Conservation (phyloP, 2,113 vertebrate species). For the Epinephelus fuscoguttatus region DNA sequence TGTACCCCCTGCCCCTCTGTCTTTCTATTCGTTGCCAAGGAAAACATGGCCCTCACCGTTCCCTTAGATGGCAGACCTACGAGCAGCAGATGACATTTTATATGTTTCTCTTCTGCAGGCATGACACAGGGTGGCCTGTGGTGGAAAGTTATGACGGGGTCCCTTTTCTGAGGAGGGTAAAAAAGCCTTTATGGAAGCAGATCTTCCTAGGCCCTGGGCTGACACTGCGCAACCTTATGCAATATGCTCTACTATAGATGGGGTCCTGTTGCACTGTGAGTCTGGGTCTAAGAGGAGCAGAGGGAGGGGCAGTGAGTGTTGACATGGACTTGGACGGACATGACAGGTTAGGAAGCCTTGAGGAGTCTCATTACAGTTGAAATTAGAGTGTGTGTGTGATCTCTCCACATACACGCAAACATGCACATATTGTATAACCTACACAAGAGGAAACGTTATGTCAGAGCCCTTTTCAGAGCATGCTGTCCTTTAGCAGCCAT, state of each 20-base stretch:
- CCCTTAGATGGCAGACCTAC: constrained; percentile 46
- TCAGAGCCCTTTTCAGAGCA: not conserved
- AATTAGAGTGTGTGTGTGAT: not conserved
- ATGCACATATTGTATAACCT: constrained; percentile 20
- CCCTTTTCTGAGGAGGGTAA: constrained; percentile 38
- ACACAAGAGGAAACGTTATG: not conserved
- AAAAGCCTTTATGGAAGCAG: constrained; percentile 54
- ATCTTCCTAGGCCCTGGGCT: constrained; percentile 47
- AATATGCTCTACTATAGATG: constrained; percentile 42
- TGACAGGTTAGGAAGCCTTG: not conserved
- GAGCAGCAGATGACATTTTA: constrained; percentile 27
- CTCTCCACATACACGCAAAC: not conserved
- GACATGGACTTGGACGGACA: constrained; percentile 9
- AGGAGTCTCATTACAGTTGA: not conserved
- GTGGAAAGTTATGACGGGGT: constrained; percentile 48
- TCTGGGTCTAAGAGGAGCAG: not conserved
- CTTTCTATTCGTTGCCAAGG: constrained; percentile 18
- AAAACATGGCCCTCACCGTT: constrained; percentile 27
- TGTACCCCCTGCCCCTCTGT: not conserved
- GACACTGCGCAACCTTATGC: constrained; percentile 54
- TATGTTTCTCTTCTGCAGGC: constrained; percentile 34
- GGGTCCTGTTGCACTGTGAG: constrained; percentile 42
- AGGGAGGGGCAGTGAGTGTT: not conserved
- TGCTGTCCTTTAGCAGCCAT: not conserved
- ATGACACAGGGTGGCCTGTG: constrained; percentile 39